Conservation (phyloP, 2,888 invertebrate species). For the Athetis lepigone region DNA sequence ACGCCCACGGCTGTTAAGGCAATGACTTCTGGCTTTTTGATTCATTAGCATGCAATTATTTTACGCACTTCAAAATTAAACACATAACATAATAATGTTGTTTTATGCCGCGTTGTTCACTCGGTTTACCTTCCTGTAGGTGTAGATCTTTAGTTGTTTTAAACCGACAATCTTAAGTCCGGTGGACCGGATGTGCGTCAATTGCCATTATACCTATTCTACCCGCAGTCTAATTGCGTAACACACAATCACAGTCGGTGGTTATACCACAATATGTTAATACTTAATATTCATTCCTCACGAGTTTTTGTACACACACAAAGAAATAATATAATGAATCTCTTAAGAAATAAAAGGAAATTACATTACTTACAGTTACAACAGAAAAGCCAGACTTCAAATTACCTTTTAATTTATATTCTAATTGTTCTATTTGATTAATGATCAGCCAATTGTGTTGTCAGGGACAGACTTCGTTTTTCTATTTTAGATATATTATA, state of each 20-base stretch:
- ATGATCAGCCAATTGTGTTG: constrained; percentile 25
- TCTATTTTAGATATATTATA: constrained; percentile 18
- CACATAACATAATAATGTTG: constrained; percentile 36
- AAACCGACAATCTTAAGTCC: constrained; percentile 66
- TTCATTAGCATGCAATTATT: constrained; percentile 80
- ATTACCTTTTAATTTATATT: constrained; percentile 23
- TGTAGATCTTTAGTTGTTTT: constrained; percentile 28
- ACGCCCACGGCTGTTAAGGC: constrained; percentile 81
- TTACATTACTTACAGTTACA: constrained; percentile 50
- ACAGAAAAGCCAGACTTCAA: constrained; percentile 7
- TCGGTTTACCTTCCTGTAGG: constrained; percentile 50
- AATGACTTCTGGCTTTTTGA: constrained; percentile 84
- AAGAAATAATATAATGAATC: neutral
- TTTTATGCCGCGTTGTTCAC: constrained; percentile 59
- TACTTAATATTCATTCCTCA: too few relatives aligned
- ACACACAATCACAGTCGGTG: neutral
- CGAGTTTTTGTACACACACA: neutral
- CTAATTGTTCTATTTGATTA: constrained; percentile 29
- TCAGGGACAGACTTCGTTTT: constrained; percentile 27
- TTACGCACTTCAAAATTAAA: constrained; percentile 64
- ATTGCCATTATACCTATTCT: constrained; percentile 67
- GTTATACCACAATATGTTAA: too few relatives aligned
- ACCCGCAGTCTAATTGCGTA: constrained; percentile 54
- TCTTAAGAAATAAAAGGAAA: neutral
- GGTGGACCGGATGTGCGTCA: constrained; percentile 77